phyloP scores from a whole-genome alignment of 2,888 invertebrate genomes.

The Furcula furcula region DNA sequence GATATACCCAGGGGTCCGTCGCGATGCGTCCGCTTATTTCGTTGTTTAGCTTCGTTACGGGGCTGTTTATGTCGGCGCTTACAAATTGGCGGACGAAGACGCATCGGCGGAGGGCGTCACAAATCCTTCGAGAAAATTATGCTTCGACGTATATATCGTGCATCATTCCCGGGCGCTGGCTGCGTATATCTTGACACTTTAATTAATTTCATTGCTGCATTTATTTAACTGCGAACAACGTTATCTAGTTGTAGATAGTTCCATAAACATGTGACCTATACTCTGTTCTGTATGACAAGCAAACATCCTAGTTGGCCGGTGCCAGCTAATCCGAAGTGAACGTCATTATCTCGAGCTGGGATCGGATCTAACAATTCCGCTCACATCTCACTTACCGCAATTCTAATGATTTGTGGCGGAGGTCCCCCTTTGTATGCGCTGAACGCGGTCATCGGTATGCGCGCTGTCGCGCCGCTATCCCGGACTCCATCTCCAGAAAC shows the following conservation, averaged over 20 bases:
- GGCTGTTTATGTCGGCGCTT: conserved; percentile 70
- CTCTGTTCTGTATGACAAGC: conserved; percentile 26
- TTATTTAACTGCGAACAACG: conserved; percentile 28
- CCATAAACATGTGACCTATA: conserved; percentile 22
- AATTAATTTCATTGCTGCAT: conserved; percentile 34
- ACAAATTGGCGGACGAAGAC: conserved; percentile 72
- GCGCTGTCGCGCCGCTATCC: conserved; percentile 51
- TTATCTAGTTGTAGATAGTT: conserved; percentile 9
- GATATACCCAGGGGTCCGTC: conserved; percentile 61
- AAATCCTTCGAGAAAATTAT: conserved; percentile 53
- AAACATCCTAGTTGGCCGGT: conserved; percentile 41
- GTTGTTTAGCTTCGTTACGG: conserved; percentile 79
- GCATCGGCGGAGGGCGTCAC: conserved; percentile 51
- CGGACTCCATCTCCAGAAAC: conserved; percentile 56
- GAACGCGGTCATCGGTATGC: conserved; percentile 57
- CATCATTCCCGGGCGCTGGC: conserved; percentile 46
- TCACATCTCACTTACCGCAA: conserved; percentile 77
- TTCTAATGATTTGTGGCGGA: conserved; percentile 75
- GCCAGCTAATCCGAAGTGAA: conserved; percentile 59
- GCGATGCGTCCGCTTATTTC: conserved; percentile 51
- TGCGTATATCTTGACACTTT: conserved; percentile 42
- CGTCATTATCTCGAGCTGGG: conserved; percentile 60
- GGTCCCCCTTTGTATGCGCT: conserved; percentile 72
- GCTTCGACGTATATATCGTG: conserved; percentile 51
- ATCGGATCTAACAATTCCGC: conserved; percentile 65